These are phyloP conservation scores for Erythrocercus mccallii DNA, from an alignment of 2,113 vertebrate species.

Conservation along the genomic window DNA sequence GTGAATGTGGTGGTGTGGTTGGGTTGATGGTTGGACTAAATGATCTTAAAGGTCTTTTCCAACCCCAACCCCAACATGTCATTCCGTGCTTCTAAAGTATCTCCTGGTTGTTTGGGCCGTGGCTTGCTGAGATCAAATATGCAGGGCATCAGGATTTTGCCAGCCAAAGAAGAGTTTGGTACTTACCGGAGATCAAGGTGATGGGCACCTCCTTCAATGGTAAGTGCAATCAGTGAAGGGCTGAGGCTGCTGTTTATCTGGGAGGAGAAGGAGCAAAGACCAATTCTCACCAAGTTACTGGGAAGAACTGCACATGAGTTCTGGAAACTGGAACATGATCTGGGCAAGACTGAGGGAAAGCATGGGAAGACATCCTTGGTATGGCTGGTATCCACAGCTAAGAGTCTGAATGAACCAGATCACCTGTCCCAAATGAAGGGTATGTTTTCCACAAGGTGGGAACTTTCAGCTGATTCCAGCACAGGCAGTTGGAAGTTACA, in stretches of 20 bases:
- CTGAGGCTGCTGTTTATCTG: slow-evolving; percentile 84
- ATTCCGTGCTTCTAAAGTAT: not conserved
- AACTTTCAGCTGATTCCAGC: not conserved
- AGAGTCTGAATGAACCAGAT: not conserved
- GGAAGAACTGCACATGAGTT: not conserved
- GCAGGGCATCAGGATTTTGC: not conserved
- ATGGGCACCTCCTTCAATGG: slow-evolving; percentile 83
- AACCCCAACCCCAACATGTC: not conserved
- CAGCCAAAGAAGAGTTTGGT: not conserved
- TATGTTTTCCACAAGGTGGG: not conserved
- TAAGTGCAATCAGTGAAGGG: slow-evolving; percentile 77
- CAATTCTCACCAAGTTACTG: not conserved
- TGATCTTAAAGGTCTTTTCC: not conserved
- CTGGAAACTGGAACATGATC: not conserved
- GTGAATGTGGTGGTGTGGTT: not conserved
- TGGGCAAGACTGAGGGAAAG: not conserved
- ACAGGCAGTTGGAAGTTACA: not conserved
- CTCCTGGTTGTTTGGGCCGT: not conserved
- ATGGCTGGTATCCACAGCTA: accelerated
- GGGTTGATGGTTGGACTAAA: not conserved
- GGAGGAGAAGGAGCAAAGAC: not conserved
- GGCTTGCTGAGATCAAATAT: not conserved
- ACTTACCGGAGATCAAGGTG: slow-evolving; percentile 90
- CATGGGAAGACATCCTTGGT: not conserved
- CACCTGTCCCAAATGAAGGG: not conserved